Evolutionary conservation across 2,797 vertebrate species (phyloP), one percentile per base, ranked within the genome.

Genomic region (Xiphophorus birchmanni): DNA sequence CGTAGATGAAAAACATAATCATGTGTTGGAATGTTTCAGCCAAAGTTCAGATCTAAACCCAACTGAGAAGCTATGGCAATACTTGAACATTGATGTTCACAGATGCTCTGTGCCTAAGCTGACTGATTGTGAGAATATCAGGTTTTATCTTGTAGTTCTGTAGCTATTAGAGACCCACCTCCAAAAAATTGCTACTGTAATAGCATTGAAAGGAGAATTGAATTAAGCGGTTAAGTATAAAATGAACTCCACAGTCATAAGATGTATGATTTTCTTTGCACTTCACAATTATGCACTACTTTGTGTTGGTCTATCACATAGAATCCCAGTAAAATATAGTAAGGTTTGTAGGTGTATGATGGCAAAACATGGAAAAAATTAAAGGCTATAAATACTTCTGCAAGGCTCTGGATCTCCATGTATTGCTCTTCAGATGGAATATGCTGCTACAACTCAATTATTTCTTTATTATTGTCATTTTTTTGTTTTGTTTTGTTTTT

Each of bases 361-460:
- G 40, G 12, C 15, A 45, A 44, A 65, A 65, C 8, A 65, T 37
- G 17, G 3, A 23, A 23, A 71, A 15, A 7, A 44, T 71, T 29
- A 3, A 69, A n/a, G 26, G 40, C 12, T 45, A 15, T n/a, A n/a
- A 45, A 71, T 45, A 71, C 42, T n/a, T 45, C 5, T 45, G 67
- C 23, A 8, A 71, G 40, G 11, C 26, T 12, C 13, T 45, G 10
- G 69, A 45, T 18, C 42, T n/a, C 13, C 72, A 45, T 18, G 77
- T 75, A 37, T 78, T 73, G 8, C 65, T 87, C 78, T 71, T 82
- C 26, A 71, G 80, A 35, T 52, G 21, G 45, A 83, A 74, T 72
- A 13, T 52, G 5, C 2, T 52, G 26, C 35, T 83, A 52, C 58
- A 71, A 32, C 18, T 50, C 37, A 42, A 79, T 45, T 73, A 75